Evolutionary conservation across 2,888 invertebrate species (phyloP), one percentile per base, ranked within the genome.

Genomic region (Epirrhoe tristata): DNA sequence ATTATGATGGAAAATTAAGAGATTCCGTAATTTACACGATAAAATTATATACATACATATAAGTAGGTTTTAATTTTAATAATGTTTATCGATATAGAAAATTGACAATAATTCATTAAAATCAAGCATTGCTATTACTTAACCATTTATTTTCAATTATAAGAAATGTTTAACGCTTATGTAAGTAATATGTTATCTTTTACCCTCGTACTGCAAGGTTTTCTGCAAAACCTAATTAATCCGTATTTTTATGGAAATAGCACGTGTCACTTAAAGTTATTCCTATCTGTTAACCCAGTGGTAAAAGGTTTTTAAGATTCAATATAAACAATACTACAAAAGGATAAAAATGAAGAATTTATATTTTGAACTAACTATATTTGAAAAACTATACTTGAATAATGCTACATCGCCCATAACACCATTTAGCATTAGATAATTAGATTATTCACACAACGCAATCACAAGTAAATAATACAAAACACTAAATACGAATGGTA

Each of bases 21-120:
- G 92, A 93, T 93, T 93, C 93, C 92, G 88, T 86, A 87, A 89
- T 92, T 87, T 88, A 90, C 86, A 90, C 81, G 81, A 85, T 83
- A 82, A 69, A 89, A 87, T 84, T 90, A 90, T 91, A 87, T 89
- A 91, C 89, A 91, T 58, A 43, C 12, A 43, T 12, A 81, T 77
- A 77, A 61, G 69, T 61, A 77, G 63, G 69, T 61, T 60, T 58
- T 48, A 81, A 84, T 77, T 78, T 82, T 83, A 86, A 84, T 76
- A 85, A 86, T 88, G 84, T 89, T 88, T 88, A 88, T 87, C 87
- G 85, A 85, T 87, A 88, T 83, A 85, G 81, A 39, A 58, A 14
- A 60, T 55, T 43, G 50, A 48, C 32, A 32, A 57, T 31, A 39
- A 58, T 61, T 58, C 34, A 10, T 10, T 17, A 17, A 31, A 12